Base-by-base conservation (phyloP, 2,888 invertebrate genomes). In the Xiphydria camelus region DNA sequence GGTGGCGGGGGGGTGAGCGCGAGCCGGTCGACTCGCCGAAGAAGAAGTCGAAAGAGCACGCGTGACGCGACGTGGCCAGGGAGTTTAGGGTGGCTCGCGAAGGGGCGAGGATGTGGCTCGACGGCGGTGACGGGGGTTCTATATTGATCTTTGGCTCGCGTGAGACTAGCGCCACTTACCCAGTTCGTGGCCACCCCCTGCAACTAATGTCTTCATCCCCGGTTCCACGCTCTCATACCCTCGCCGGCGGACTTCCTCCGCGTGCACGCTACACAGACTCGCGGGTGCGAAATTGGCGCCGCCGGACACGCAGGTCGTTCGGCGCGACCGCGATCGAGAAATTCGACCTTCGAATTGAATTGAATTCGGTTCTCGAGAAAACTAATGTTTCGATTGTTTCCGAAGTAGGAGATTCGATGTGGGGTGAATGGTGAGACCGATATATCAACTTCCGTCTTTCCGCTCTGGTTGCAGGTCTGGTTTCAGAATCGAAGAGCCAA, bases 401-500 rank as follows among this genome's bases (percentile, higher is more conserved):
- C n/a, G n/a, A n/a, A n/a, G 29, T 29, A 12, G 4, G 33, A 9
- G 15, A 9, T n/a, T 1, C 2, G 25, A n/a, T 10, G 25, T n/a
- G n/a, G n/a, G n/a, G n/a, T n/a, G n/a, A n/a, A n/a, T n/a, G n/a
- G n/a, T n/a, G n/a, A 12, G 5, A 7, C 14, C 7, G 12, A 29
- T 29, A 14, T 29, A 29, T 4, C 5, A 14, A 4, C 12, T 1
- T 4, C n/a, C n/a, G n/a, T n/a, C n/a, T n/a, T n/a, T n/a, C n/a
- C n/a, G 49, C 47, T 47, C 59, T 61, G 51, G 59, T 77, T 77
- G 10, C 85, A 98, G 97, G 98, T 99, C 53, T 99, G 98, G 98
- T 99, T 99, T 80, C 99, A 99, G 81, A 99, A 99, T 80, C 85
- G 99, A 22, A 83, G 98, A 50, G 99, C 99, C 38, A 99, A 99